Evolutionary conservation across 2,888 invertebrate species (phyloP).

Genomic region (Trichogramma dendrolimi): DNA sequence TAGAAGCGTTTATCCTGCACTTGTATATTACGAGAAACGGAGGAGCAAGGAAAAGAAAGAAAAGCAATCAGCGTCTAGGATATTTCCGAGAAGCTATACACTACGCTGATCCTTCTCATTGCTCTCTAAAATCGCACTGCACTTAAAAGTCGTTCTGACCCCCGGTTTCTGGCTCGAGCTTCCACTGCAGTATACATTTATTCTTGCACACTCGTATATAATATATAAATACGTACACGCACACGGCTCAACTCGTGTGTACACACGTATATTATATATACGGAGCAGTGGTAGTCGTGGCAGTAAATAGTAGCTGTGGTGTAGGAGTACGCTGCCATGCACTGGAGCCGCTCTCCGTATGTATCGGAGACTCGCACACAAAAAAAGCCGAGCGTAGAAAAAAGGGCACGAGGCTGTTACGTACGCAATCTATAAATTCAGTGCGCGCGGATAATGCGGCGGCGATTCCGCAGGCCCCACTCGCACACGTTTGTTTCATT

Average conservation of each 20-base stretch:
- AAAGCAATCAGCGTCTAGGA: slow-evolving; percentile 21
- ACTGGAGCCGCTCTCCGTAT: no score
- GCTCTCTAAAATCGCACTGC: slow-evolving; percentile 22
- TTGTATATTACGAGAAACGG: slow-evolving; percentile 22
- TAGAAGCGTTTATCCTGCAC: slow-evolving; percentile 24
- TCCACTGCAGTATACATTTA: no score
- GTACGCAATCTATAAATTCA: slow-evolving; percentile 23
- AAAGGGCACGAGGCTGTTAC: background rate
- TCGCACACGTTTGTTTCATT: background rate
- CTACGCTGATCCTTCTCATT: slow-evolving; percentile 21
- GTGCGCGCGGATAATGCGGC: background rate
- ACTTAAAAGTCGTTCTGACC: slow-evolving; percentile 7
- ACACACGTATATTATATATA: no score
- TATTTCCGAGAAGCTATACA: slow-evolving; percentile 20
- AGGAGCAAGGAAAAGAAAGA: background rate
- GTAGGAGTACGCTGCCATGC: no score
- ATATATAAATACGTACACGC: no score
- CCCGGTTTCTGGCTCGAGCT: no score
- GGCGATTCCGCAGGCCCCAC: background rate
- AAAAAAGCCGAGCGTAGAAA: no score
- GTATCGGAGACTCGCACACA: no score
- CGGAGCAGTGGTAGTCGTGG: no score
- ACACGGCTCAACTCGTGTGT: no score
- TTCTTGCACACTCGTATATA: no score
- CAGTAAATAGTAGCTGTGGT: no score